Evolutionary conservation across 2,888 invertebrate species (phyloP), one percentile per base, ranked within the genome.

Genomic region (Julus scanicus): DNA sequence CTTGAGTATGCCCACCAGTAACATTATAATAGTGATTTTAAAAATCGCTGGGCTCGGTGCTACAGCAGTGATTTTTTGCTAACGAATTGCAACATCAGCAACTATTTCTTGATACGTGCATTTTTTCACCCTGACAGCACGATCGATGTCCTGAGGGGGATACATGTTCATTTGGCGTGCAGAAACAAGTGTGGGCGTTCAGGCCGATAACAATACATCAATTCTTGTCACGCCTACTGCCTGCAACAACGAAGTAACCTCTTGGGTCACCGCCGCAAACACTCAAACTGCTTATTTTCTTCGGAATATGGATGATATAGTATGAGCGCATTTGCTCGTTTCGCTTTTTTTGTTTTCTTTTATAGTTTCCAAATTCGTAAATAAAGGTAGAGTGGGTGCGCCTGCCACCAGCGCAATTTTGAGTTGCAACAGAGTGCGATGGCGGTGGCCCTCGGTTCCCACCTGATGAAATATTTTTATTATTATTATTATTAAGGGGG

Each of bases 131-230:
- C 20, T 63, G n/a, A n/a, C 20, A 63, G 63, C 63, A 63, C 63
- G 63, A 63, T 63, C 84, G 17, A 37, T 29, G 84, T 84, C 84
- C 84, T n/a, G 37, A 84, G 84, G 84, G 84, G 44, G 4, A 84
- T 44, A 20, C 71, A 71, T 71, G 71, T 71, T 17, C 84, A 17
- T 8, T 84, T 17, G 15, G 44, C 40, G 44, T 17, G 53, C 53
- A 53, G 53, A 53, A 53, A 53, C 53, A 29, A n/a, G 39, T 39
- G 83, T 84, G 84, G 84, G 84, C 84, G 84, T 37, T 29, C 84
- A 15, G 84, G 63, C 63, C 63, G 63, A 63, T 84, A 87, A 87
- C 87, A 87, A 87, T 87, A 83, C 87, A 87, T 87, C 84, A 87
- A 87, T 87, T 87, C 83, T 44, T 40, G 40, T 71, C 87, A 87